Base-by-base conservation (phyloP, 2,797 vertebrate species). In the Eospalax fontanierii region DNA sequence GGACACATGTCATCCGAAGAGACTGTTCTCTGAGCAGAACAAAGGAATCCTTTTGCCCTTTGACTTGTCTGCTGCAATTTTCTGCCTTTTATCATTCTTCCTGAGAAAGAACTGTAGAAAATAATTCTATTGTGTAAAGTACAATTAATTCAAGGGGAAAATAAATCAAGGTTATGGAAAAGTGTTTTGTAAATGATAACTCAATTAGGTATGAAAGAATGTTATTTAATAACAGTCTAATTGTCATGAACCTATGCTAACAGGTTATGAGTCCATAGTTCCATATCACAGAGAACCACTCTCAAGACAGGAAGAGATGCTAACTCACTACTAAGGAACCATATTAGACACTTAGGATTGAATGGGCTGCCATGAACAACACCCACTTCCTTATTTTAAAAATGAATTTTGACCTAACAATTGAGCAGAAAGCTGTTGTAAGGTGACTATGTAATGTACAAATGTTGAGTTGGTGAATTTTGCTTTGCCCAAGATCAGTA, bases 401-500 rank as follows among this genome's bases (percentile, higher is more conserved):
- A 68, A 26, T n/a, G 12, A 10, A 80, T 59, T 73, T 92, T 24
- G 21, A 22, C 15, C 9, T 54, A n/a, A 38, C 8, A 66, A 30
- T 7, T 30, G 22, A 28, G 63, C 40, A 82, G 54, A 86, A 94
- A 91, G 5, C 9, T 79, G 9, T 16, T 71, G 38, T 22, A 40
- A 26, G 14, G 14, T 90, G 35, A 12, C 28, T 57, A 21, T 66
- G 16, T 54, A 14, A 80, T 14, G 66, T 63, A 9, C 35, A 73
- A 74, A 75, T 24, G 70, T 63, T 35, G 22, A 90, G 19, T 28
- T 89, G 70, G 83, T 75, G 10, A 86, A 95, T 95, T 38, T 81
- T 16, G 50, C 15, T 79, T 87, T 7, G 63, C 26, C 38, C 50
- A 89, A 83, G 38, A 30, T 88, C 76, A 70, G 35, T 70, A 83